Conservation (phyloP, 2,888 invertebrate species). For the Agrotis clavis region DNA sequence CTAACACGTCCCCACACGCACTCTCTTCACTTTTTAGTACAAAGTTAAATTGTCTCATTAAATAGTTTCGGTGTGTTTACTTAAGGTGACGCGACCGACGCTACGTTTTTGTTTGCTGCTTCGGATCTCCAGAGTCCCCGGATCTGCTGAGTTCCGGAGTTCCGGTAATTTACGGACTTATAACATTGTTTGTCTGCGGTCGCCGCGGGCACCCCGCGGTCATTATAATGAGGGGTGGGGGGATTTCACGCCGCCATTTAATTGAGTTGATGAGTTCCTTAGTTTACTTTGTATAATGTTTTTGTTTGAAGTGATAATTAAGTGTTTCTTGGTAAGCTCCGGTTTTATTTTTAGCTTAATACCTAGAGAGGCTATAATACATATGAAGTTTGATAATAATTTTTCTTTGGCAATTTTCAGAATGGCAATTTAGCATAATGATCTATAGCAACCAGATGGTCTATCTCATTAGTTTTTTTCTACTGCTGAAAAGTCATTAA, state of each 20-base stretch:
- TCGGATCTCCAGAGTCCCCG: conserved; percentile 9
- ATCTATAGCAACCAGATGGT: too few species aligned
- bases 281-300: conserved; percentile 12
- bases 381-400: neutral
- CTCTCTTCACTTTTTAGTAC: conserved; percentile 16
- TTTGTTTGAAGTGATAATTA: conserved; percentile 33
- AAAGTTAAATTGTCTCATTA: conserved; percentile 62
- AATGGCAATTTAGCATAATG: too few species aligned
- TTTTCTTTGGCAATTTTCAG: neutral
- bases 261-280: conserved; percentile 30
- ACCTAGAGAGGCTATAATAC: neutral
- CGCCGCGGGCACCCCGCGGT: conserved; percentile 22
- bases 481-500: too few species aligned
- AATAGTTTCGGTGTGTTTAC: conserved; percentile 41
- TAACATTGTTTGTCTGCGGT: conserved; percentile 52
- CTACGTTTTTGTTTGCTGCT: conserved; percentile 20
- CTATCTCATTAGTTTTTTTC: too few species aligned
- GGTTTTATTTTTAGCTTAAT: neutral
- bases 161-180: conserved; percentile 45
- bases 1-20: neutral
- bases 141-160: conserved; percentile 8
- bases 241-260: conserved; percentile 17
- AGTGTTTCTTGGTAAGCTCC: neutral
- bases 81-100: conserved; percentile 2
- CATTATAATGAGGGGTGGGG: conserved; percentile 21